Evolutionary conservation across 2,113 vertebrate species (phyloP).

Genomic region (Phycodurus eques): DNA sequence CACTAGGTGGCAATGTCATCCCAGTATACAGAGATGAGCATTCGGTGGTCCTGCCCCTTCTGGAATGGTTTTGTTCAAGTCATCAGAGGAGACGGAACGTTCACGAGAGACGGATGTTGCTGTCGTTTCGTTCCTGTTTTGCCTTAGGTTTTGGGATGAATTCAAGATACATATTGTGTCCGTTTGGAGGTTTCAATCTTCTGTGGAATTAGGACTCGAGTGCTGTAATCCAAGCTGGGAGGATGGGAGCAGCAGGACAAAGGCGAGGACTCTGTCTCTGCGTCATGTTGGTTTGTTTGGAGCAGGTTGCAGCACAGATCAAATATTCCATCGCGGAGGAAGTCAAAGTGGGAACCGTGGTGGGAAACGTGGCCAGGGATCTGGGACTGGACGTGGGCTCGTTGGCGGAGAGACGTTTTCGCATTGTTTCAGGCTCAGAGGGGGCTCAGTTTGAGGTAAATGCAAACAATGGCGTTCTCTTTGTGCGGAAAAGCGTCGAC

Average conservation of each 20-base stretch:
- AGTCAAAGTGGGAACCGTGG: slow-evolving; percentile 47
- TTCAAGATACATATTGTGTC: not conserved
- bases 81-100: not conserved
- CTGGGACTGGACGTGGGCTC: slow-evolving; percentile 61
- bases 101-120: not conserved
- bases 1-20: slow-evolving; percentile 59
- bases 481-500: slow-evolving; percentile 54
- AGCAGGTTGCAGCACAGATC: slow-evolving; percentile 53
- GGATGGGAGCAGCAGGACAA: slow-evolving; percentile 56
- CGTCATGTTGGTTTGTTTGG: slow-evolving; percentile 36
- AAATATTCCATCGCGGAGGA: slow-evolving; percentile 71
- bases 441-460: slow-evolving; percentile 59
- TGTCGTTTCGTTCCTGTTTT: not conserved
- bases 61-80: slow-evolving; percentile 12
- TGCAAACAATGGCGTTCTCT: slow-evolving; percentile 57
- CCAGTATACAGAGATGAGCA: not conserved
- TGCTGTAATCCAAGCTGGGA: not conserved
- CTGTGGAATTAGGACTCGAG: not conserved
- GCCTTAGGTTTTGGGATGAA: not conserved
- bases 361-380: slow-evolving; percentile 71
- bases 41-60: slow-evolving; percentile 30
- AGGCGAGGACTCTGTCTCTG: slow-evolving; percentile 34
- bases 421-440: slow-evolving; percentile 61
- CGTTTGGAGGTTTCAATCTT: not conserved
- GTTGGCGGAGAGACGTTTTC: slow-evolving; percentile 54